Conservation (phyloP, 2,113 vertebrate genomes). For the Hyla sarda region DNA sequence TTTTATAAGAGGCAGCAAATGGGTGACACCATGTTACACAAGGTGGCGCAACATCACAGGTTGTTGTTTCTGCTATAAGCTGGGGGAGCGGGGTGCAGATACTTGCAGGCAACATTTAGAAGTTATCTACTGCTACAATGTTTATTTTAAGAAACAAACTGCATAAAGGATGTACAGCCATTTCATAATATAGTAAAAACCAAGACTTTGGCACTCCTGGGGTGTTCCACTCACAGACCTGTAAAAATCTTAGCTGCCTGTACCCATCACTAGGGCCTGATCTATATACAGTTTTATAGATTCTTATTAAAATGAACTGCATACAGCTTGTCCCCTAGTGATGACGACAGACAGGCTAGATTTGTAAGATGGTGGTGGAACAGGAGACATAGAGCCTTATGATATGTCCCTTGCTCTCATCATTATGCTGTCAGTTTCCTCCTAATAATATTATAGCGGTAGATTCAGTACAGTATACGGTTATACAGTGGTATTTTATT, state of each 20-base stretch:
- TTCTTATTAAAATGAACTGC: background rate
- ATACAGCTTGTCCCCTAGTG: background rate
- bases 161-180: background rate
- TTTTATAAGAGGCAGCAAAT: background rate
- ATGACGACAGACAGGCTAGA: background rate
- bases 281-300: background rate
- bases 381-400: background rate
- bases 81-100: background rate
- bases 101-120: background rate
- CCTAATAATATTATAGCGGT: background rate
- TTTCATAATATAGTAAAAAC: too few relatives aligned
- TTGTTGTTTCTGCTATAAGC: background rate
- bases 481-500: slow-evolving; percentile 65
- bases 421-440: background rate
- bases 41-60: background rate
- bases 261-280: background rate
- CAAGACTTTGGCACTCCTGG: too few relatives aligned
- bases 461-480: background rate
- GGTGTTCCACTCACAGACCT: background rate
- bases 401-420: background rate
- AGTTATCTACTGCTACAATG: background rate
- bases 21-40: background rate
- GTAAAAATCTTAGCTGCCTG: background rate
- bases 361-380: background rate
- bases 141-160: background rate